These are phyloP conservation scores for Tachystola acroxantha DNA, from an alignment of 2,888 invertebrate genomes.

Conservation along the genomic window DNA sequence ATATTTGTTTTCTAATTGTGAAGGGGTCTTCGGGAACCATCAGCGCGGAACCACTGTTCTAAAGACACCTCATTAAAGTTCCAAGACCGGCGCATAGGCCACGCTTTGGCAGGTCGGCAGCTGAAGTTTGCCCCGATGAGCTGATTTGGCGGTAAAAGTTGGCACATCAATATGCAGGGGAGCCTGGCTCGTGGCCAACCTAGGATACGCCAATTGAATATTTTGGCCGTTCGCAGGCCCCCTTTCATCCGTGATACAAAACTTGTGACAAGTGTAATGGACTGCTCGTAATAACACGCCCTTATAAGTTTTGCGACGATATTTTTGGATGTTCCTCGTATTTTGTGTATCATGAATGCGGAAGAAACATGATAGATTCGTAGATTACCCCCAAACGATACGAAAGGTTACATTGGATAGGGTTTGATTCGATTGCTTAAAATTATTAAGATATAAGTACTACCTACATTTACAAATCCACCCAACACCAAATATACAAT, in stretches of 20 bases:
- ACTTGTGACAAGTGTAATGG: conserved; percentile 55
- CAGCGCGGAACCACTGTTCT: neutral
- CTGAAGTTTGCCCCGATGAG: conserved; percentile 50
- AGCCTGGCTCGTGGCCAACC: conserved; percentile 59
- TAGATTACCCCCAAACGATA: too few species aligned
- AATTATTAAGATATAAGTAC: too few species aligned
- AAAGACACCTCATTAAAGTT: conserved; percentile 46
- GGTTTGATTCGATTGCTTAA: too few species aligned
- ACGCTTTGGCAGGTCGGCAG: conserved; percentile 54
- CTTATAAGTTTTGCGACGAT: conserved; percentile 4
- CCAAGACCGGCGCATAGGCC: conserved; percentile 39
- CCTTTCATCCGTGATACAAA: conserved; percentile 54
- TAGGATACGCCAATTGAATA: conserved; percentile 72
- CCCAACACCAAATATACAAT: too few species aligned
- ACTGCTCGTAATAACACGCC: conserved; percentile 40
- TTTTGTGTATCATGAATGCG: too few species aligned
- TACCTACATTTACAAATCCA: too few species aligned
- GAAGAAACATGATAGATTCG: neutral
- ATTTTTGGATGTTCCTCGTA: neutral
- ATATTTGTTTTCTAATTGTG: too few species aligned
- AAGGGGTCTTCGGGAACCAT: too few species aligned
- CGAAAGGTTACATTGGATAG: neutral
- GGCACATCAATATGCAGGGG: conserved; percentile 67
- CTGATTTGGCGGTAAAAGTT: conserved; percentile 60
- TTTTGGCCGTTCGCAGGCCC: conserved; percentile 49